Conservation (phyloP, 2,797 vertebrate genomes). For the Catamblyrhynchus diadema region DNA sequence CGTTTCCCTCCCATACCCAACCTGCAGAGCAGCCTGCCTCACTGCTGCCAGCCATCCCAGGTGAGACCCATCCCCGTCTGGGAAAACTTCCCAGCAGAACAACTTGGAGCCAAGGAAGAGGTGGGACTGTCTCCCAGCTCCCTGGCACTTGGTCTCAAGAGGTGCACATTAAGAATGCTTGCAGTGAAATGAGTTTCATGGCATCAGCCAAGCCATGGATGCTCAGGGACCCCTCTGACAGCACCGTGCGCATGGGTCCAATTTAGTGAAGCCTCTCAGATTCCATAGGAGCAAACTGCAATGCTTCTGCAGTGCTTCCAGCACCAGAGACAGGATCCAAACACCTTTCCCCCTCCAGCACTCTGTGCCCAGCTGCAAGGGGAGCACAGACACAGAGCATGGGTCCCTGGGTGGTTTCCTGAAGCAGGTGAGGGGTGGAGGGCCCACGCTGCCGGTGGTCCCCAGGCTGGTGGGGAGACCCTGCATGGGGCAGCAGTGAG, state of each 20-base stretch:
- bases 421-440: not conserved
- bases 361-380: rapidly evolving
- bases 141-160: rapidly evolving
- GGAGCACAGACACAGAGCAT: not conserved
- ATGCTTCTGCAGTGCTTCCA: not conserved
- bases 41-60: not conserved
- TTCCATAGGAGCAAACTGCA: not conserved
- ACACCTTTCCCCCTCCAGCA: rapidly evolving
- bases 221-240: not conserved
- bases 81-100: not conserved
- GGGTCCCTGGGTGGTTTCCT: not conserved
- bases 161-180: not conserved
- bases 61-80: not conserved
- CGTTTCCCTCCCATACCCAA: rapidly evolving
- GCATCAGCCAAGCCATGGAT: not conserved
- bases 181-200: not conserved
- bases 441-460: slow-evolving; percentile 1
- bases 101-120: not conserved
- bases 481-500: not conserved
- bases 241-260: not conserved
- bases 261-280: not conserved
- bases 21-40: not conserved
- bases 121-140: not conserved
- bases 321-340: rapidly evolving
- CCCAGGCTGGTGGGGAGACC: not conserved